Conservation (phyloP, 2,113 vertebrate genomes). For the Helogale parvula region DNA sequence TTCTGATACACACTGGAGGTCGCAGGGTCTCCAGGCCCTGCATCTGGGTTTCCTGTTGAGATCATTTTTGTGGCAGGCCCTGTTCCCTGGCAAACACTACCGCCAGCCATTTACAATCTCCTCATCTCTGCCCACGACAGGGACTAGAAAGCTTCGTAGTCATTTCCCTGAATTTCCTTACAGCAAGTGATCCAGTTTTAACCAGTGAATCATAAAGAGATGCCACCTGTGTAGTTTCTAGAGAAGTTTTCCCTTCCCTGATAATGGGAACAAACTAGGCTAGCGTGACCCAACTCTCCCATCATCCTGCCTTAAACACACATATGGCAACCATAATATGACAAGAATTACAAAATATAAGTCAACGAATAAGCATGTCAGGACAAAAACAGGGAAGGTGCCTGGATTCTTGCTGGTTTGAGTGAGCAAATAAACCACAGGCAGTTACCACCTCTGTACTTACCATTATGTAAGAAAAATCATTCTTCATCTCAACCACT, state of each 20-base stretch:
- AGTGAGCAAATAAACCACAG: background rate
- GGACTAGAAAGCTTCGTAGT: background rate
- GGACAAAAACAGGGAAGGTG: background rate
- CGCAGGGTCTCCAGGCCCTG: background rate
- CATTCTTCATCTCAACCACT: slow-evolving; percentile 27
- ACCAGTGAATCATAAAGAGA: background rate
- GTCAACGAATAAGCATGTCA: background rate
- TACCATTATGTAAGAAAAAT: background rate
- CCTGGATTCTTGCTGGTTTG: background rate
- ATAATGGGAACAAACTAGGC: background rate
- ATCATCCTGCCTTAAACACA: background rate
- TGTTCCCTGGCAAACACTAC: background rate
- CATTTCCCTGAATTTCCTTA: background rate
- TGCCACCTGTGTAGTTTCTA: background rate
- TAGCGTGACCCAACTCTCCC: background rate
- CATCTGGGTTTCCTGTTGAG: background rate
- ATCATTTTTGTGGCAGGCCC: background rate
- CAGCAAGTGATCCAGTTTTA: background rate
- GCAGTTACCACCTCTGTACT: background rate
- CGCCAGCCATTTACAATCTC: background rate
- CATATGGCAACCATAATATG: background rate
- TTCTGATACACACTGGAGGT: background rate
- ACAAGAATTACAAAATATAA: background rate
- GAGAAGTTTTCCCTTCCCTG: background rate
- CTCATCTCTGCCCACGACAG: background rate